A percentile compares a stretch with the other conserved stretches of the same genome.
Conservation (phyloP, 2,797 vertebrate genomes). For the Octomys mimax region DNA sequence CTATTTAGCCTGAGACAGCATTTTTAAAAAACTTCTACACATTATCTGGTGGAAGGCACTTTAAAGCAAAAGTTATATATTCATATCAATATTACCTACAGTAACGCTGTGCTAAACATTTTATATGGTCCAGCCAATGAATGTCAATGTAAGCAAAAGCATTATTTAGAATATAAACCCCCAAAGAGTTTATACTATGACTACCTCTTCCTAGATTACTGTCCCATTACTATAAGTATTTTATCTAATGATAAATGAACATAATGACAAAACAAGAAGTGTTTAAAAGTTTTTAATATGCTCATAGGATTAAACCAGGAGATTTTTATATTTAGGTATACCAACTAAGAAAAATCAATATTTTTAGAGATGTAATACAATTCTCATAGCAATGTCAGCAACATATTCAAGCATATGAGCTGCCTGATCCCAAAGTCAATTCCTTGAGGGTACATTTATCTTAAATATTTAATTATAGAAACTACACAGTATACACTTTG, state of each 20-base stretch:
- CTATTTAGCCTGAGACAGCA: background rate
- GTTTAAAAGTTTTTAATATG: background rate
- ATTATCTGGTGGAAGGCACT: background rate
- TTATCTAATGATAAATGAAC: background rate
- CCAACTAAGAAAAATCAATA: slow-evolving; percentile 21
- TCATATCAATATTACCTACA: background rate
- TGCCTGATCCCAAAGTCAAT: no score
- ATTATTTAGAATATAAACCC: background rate
- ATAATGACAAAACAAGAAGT: background rate
- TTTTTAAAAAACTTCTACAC: background rate
- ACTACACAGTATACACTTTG: no score
- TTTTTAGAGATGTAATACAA: background rate
- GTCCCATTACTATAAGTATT: background rate
- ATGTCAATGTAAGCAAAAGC: background rate
- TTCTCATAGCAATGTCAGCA: no score
- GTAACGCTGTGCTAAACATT: background rate
- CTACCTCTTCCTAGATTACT: background rate
- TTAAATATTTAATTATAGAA: no score
- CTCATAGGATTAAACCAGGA: background rate
- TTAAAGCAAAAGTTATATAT: background rate
- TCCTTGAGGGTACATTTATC: no score
- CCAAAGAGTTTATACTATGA: background rate
- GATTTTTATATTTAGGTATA: slow-evolving; percentile 25
- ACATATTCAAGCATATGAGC: no score
- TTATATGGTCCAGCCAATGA: background rate